A percentile compares a stretch with the other conserved stretches of the same genome.
These are phyloP conservation scores for Psilanteris sp. DNA, from an alignment of 1,140 invertebrate species.

Conservation along the genomic window DNA sequence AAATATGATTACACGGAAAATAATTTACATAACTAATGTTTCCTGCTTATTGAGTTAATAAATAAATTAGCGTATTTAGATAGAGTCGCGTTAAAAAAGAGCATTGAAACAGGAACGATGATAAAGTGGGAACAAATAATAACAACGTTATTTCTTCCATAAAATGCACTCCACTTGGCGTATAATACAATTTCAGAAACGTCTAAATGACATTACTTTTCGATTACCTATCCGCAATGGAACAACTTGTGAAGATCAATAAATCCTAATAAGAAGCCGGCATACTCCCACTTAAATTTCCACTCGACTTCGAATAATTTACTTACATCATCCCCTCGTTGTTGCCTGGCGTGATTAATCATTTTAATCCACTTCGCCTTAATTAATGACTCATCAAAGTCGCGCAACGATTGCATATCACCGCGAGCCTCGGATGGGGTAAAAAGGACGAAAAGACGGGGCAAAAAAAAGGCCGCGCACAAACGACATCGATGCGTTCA, in stretches of 20 bases:
- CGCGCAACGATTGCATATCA: slow-evolving; percentile 27
- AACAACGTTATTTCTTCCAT: too few species aligned
- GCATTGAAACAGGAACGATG: too few species aligned
- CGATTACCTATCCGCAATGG: slow-evolving; percentile 26
- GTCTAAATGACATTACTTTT: slow-evolving; percentile 23
- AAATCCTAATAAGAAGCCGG: slow-evolving; percentile 36
- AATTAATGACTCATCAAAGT: slow-evolving; percentile 47
- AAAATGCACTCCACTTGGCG: too few species aligned
- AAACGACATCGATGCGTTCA: slow-evolving; percentile 29
- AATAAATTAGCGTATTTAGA: too few species aligned
- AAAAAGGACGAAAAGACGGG: slow-evolving; percentile 1
- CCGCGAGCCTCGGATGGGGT: not conserved
- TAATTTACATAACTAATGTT: too few species aligned
- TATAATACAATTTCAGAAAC: slow-evolving; percentile 1
- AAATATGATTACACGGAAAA: too few species aligned
- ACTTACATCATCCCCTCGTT: slow-evolving; percentile 36
- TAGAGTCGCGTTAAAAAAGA: too few species aligned
- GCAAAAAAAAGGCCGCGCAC: slow-evolving; percentile 5
- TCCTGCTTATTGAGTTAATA: too few species aligned
- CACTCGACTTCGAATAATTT: slow-evolving; percentile 31
- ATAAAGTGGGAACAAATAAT: too few species aligned
- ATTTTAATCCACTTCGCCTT: slow-evolving; percentile 33
- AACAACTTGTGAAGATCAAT: slow-evolving; percentile 21
- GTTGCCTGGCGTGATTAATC: slow-evolving; percentile 33
- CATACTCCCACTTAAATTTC: slow-evolving; percentile 28